Base-by-base conservation (phyloP, 1,140 invertebrate genomes). In the Heliothis virescens region DNA sequence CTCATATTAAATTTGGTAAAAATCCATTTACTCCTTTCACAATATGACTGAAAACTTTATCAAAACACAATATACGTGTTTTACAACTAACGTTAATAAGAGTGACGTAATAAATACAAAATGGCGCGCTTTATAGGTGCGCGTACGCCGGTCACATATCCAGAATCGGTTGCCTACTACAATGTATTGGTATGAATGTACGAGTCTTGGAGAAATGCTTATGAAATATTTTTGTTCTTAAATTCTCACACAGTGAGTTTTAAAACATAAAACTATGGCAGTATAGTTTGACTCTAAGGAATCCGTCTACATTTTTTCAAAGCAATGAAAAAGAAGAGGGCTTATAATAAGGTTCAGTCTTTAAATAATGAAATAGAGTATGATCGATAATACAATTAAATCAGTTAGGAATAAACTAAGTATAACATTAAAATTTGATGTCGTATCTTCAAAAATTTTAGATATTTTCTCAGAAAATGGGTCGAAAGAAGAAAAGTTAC, bases 21-120 rank as follows among this genome's bases (percentile, higher is more conserved):
- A 94, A 91, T 89, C 90, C 87, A 83, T 93, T 94, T 94, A 90
- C 88, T 94, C 87, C 84, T 87, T 41, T 90, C 92, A 94, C 91
- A 92, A 91, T 67, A 93, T 94, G 92, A 94, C 93, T 94, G 93
- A 92, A 93, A 94, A 91, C 88, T 89, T 94, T 93, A 94, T 93
- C 87, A 90, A 92, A 94, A 94, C 92, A 94, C 91, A 92, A 92
- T 92, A 92, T 85, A 91, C 87, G 91, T 91, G 91, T 94, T 89
- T 90, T 83, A 86, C 87, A 86, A 89, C 92, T 94, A 92, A 91
- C 83, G 84, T 92, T 94, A 93, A 91, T 91, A 90, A 91, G 87
- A 90, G 10, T 76, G 75, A 86, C 90, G 88, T 85, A 93, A 90
- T 92, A 90, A 92, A 92, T 93, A 92, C 82, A 85, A 87, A 79